These are phyloP conservation scores for Chloropsis cyanopogon DNA, from an alignment of 2,113 vertebrate species.

Conservation along the genomic window DNA sequence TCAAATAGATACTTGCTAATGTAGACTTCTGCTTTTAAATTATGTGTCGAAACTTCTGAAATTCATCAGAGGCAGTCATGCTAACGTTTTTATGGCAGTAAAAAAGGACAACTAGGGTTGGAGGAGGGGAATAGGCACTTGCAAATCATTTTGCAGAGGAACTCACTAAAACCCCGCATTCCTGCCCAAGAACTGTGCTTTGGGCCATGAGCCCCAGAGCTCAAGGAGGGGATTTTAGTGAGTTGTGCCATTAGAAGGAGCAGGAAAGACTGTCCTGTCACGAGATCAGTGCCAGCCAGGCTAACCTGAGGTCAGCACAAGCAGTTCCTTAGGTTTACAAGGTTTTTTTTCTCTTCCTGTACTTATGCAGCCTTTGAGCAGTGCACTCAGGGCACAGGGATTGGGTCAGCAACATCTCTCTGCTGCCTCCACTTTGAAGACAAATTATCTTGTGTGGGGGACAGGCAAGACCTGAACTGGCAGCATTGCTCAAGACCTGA, in stretches of 20 bases:
- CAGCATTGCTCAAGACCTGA: background rate
- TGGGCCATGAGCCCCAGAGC: background rate
- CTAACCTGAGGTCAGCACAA: background rate
- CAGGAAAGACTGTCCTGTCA: background rate
- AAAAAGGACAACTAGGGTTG: background rate
- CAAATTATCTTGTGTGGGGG: background rate
- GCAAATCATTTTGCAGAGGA: background rate
- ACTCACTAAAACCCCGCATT: rapidly evolving
- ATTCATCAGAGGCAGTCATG: background rate
- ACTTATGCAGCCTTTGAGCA: background rate
- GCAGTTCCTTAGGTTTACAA: background rate
- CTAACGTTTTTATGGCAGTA: background rate
- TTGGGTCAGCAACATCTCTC: background rate
- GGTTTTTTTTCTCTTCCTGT: background rate
- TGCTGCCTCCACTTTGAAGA: background rate
- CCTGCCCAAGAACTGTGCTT: background rate
- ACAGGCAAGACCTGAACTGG: background rate
- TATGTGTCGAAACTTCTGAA: background rate
- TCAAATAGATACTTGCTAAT: conserved; percentile 13
- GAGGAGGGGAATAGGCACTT: background rate
- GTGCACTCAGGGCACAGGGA: background rate
- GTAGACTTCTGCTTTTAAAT: background rate
- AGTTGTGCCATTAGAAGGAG: background rate
- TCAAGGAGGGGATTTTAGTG: background rate
- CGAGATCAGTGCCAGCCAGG: background rate